Percentiles rank a stretch among this genome's conserved stretches.
phyloP scores from a whole-genome alignment of 2,113 vertebrate species.

The Phalacrocorax pelagicus region DNA sequence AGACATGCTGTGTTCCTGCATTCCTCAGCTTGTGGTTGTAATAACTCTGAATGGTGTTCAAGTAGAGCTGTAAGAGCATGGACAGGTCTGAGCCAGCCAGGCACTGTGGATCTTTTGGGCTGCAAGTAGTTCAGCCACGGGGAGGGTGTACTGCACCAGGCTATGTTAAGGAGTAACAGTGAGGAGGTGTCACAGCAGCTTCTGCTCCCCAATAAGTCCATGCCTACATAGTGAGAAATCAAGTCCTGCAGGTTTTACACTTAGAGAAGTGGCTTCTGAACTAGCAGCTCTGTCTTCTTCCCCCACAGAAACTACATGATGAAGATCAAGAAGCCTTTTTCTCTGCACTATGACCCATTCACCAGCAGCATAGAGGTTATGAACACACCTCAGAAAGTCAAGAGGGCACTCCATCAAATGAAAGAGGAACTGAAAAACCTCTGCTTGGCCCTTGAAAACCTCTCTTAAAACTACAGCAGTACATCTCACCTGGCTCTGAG shows the following conservation, averaged over 20 bases:
- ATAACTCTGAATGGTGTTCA: conserved; percentile 8
- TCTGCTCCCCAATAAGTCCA: background rate
- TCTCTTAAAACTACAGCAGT: conserved; percentile 34
- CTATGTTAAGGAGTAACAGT: background rate
- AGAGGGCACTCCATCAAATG: conserved; percentile 68
- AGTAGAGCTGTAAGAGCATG: background rate
- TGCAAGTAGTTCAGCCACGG: background rate
- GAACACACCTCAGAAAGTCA: conserved; percentile 76
- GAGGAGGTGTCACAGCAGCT: background rate
- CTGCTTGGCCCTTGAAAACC: conserved; percentile 76
- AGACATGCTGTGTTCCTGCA: conserved; percentile 46
- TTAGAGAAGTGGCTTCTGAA: background rate
- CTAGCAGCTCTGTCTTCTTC: background rate
- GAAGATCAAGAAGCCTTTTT: conserved; percentile 79
- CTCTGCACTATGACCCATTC: conserved; percentile 74
- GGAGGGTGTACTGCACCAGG: background rate
- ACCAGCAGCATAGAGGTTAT: conserved; percentile 79
- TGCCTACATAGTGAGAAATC: background rate
- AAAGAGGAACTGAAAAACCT: conserved; percentile 78
- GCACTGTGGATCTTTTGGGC: background rate
- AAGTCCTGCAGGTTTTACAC: background rate
- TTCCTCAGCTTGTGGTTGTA: conserved; percentile 50
- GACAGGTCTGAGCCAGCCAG: background rate
- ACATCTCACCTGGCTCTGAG: background rate
- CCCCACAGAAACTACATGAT: conserved; percentile 73